Percentiles rank a stretch among this genome's conserved stretches.
phyloP scores from a whole-genome alignment of 2,797 vertebrate genomes.

The Phalanger gymnotis region DNA sequence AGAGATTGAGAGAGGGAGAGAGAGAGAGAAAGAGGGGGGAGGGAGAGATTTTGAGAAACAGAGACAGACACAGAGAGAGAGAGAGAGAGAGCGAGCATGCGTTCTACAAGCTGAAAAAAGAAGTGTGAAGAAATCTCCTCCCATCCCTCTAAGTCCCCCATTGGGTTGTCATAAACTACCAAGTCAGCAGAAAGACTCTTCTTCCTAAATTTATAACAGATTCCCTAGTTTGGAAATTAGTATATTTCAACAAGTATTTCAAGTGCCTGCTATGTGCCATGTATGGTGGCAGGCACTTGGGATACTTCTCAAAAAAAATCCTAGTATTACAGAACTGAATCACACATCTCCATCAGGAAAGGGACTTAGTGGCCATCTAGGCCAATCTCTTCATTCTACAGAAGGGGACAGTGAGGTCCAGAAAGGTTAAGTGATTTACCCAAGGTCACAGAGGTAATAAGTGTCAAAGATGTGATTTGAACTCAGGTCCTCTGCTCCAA shows the following conservation, averaged over 20 bases:
- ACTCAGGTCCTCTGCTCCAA: neutral
- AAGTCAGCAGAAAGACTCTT: constrained; percentile 32
- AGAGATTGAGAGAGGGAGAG: too few species aligned
- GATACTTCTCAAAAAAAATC: neutral
- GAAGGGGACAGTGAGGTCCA: neutral
- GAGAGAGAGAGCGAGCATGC: neutral
- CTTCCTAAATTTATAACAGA: neutral
- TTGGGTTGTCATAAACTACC: neutral
- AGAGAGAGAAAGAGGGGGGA: too few species aligned
- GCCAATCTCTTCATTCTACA: neutral
- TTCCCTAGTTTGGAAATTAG: neutral
- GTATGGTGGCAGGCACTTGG: neutral
- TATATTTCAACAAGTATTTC: neutral
- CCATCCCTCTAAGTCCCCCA: neutral
- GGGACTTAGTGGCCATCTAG: neutral
- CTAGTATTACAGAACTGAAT: neutral
- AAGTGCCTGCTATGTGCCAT: neutral
- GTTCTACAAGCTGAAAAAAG: neutral
- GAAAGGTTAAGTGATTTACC: neutral
- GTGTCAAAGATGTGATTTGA: neutral
- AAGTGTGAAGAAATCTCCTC: neutral
- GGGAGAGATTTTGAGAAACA: too few species aligned
- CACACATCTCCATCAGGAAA: neutral
- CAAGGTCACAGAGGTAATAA: neutral
- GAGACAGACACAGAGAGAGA: too few species aligned